Evolutionary conservation across 2,113 vertebrate genomes (phyloP), one percentile per base, ranked within the genome.

Genomic region (Apteryx mantelli): DNA sequence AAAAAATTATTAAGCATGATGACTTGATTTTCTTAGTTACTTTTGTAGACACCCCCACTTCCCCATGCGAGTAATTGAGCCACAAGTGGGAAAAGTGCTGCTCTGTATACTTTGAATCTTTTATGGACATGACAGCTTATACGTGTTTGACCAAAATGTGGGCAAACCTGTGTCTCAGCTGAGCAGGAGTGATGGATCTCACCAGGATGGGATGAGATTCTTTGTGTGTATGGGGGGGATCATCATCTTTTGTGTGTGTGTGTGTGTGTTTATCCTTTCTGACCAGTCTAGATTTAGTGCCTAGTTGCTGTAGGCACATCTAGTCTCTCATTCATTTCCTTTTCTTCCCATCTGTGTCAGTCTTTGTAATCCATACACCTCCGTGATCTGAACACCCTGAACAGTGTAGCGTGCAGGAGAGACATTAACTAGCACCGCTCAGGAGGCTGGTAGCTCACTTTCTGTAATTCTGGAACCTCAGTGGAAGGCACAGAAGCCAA

Each of bases 231-330:
- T 86, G 55, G 26, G 30, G 28, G 7, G 55, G 28, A 30, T 56
- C 14, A 30, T 56, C 14, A 30, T 56, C 28, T 75, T 92, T 86
- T 25, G 36, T 38, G 36, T 38, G 36, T 38, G 36, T 40, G 7
- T 75, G 9, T 69, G 21, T 81, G 1, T 42, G 5, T 56, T 76
- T 91, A 40, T 73, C 28, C 13, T 18, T 93, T 69, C 44, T 86
- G 34, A 40, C 53, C 26, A 30, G 65, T 30, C 11, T 46, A 60
- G 30, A 15, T 81, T 11, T 2, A 64, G 32, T 30, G 9, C 46
- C 64, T 44, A 46, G 14, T 76, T 80, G 48, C 40, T 91, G 0
- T 18, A 36, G 30, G 11, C 40, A 4, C 0, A 0, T 58, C 14
- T 1, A 2, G 4, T 42, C 26, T 88, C 6, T 78, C 7, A 6